These are phyloP conservation scores for Passer domesticus DNA, from an alignment of 2,113 vertebrate genomes.

Conservation along the genomic window DNA sequence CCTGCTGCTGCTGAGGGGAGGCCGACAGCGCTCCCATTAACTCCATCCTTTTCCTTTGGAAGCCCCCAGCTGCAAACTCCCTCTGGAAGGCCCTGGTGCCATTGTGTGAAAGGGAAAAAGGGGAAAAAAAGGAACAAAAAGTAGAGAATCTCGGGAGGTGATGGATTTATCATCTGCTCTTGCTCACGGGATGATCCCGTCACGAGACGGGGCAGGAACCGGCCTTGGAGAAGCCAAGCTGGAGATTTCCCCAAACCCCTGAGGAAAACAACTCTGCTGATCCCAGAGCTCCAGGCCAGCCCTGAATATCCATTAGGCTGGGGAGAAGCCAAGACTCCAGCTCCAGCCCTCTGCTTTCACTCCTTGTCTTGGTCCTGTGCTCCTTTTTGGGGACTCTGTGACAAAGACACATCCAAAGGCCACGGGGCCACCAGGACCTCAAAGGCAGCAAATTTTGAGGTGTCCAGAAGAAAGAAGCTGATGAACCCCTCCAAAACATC, in stretches of 20 bases:
- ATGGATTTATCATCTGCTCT: slow-evolving; percentile 2
- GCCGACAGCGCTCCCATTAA: neutral
- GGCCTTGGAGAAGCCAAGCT: neutral
- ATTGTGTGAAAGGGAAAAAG: neutral
- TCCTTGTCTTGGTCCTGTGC: neutral
- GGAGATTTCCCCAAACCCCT: neutral
- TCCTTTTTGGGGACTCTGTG: neutral
- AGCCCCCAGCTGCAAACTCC: neutral
- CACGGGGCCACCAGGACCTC: neutral
- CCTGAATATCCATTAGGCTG: neutral
- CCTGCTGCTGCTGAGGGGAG: neutral
- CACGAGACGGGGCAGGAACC: neutral
- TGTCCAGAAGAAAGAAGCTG: neutral
- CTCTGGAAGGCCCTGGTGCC: neutral
- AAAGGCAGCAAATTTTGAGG: fast-evolving
- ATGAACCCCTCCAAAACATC: neutral
- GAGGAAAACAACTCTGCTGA: slow-evolving; percentile 29
- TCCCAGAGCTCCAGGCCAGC: slow-evolving; percentile 2
- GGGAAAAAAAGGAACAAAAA: neutral
- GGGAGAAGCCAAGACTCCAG: neutral
- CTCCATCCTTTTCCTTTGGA: neutral
- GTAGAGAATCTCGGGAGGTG: neutral
- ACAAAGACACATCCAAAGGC: neutral
- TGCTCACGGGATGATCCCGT: neutral
- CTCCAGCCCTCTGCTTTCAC: neutral